A percentile compares a stretch with the other conserved stretches of the same genome.
Evolutionary conservation across 2,113 vertebrate species (phyloP).

Genomic region (Nansenia antarctica): DNA sequence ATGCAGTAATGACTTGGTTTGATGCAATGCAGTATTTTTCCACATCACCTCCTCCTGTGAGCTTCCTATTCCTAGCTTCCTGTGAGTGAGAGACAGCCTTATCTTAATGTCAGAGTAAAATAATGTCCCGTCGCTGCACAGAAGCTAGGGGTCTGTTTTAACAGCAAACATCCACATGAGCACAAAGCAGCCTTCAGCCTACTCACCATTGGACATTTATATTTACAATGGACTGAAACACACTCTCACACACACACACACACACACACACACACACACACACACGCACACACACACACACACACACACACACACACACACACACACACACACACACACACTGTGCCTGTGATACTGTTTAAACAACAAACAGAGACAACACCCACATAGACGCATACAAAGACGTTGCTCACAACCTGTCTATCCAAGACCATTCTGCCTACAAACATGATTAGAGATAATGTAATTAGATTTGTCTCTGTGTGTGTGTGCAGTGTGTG

Average conservation of each 20-base stretch:
- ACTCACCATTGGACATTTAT: constrained; percentile 51
- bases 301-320: constrained; percentile 13
- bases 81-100: constrained; percentile 7
- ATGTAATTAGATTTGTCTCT: constrained; percentile 52
- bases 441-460: constrained; percentile 50
- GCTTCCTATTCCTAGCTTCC: neutral
- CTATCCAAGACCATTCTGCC: constrained; percentile 34
- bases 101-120: constrained; percentile 47
- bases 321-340: constrained; percentile 10
- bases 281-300: constrained; percentile 22
- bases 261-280: constrained; percentile 19
- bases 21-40: neutral
- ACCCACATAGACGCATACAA: neutral
- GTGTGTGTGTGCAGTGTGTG: constrained; percentile 1
- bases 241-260: neutral
- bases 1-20: neutral
- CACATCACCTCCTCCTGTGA: neutral
- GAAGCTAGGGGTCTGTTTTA: constrained; percentile 58
- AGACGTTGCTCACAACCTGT: neutral
- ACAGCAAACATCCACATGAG: constrained; percentile 56
- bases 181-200: constrained; percentile 53
- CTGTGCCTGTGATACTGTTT: constrained; percentile 35
- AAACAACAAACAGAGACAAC: constrained; percentile 39
- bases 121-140: constrained; percentile 50
- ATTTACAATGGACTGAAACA: constrained; percentile 52